Conservation (phyloP, 1,140 invertebrate genomes). For the Formica selysi region DNA sequence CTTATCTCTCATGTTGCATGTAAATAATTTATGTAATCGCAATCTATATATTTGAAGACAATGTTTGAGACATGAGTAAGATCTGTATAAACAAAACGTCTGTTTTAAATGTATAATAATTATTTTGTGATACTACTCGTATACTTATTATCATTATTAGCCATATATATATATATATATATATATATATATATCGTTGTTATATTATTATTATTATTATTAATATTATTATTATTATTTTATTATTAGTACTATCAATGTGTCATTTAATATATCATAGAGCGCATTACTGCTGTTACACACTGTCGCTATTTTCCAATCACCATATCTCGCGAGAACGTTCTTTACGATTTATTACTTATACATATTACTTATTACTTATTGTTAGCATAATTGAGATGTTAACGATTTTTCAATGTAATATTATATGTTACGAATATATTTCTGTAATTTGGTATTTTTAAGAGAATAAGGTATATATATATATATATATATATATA, state of each 20-base stretch:
- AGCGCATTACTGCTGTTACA: slow-evolving; percentile 49
- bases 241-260: slow-evolving; percentile 66
- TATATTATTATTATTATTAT: slow-evolving; percentile 39
- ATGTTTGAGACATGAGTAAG: slow-evolving; percentile 62
- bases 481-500: too few relatives aligned
- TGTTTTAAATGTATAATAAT: slow-evolving; percentile 78
- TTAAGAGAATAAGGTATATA: slow-evolving; percentile 74
- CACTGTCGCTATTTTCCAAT: slow-evolving; percentile 27
- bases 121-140: slow-evolving; percentile 82
- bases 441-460: slow-evolving; percentile 76
- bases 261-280: slow-evolving; percentile 57
- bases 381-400: slow-evolving; percentile 61
- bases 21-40: slow-evolving; percentile 69
- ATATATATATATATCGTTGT: too few relatives aligned
- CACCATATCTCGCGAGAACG: slow-evolving; percentile 3
- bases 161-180: slow-evolving; percentile 60
- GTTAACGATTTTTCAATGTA: slow-evolving; percentile 73
- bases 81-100: slow-evolving; percentile 66
- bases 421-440: slow-evolving; percentile 72
- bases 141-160: slow-evolving; percentile 74
- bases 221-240: slow-evolving; percentile 60
- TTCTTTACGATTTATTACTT: slow-evolving; percentile 39
- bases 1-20: slow-evolving; percentile 66
- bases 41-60: slow-evolving; percentile 49
- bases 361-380: slow-evolving; percentile 14